Base-by-base conservation (phyloP, 1,140 invertebrate genomes). In the Sweltsa coloradensis region DNA sequence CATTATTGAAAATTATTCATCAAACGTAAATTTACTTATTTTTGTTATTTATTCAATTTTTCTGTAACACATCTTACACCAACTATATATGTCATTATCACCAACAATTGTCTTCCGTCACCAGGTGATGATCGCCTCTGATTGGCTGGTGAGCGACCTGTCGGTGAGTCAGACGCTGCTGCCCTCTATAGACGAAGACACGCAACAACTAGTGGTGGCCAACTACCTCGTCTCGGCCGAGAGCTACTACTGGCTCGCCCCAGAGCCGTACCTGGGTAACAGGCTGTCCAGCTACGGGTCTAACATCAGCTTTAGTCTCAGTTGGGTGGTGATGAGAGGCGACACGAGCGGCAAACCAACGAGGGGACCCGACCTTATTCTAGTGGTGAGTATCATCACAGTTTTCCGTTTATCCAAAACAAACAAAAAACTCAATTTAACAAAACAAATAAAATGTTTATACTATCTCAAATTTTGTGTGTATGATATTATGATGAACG, bases 161-260 rank as follows among this genome's bases (percentile, higher is more conserved):
- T 71, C 73, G 50, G 66, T 72, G 2, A 63, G 65, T 0, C 60
- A 68, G 25, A 61, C 67, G 5, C 58, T 73, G 1, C 55, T 65
- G 29, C 72, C 78, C 1, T 61, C 61, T 7, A 57, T 70, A 14
- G 74, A 78, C 51, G 56, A 59, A 6, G 73, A 76, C 18, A 70
- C 65, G 13, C 71, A 71, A 23, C 66, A 70, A 51, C 54, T 81
- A 13, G 72, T 71, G 1, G 70, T 82, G 34, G 72, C 70, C 21
- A 72, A 76, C 53, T 76, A 77, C 53, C 61, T 85, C 55, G 67
- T 75, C 1, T 73, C 72, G 9, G 75, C 79, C 57, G 79, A 83
- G 54, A 76, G 79, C 36, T 89, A 87, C 57, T 98, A 91, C 65
- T 98, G 92, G 89, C 64, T 82, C 46, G 87, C 89, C 22, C 91